phyloP scores from a whole-genome alignment of 2,113 vertebrate species.

The Leptodactylus fuscus region DNA sequence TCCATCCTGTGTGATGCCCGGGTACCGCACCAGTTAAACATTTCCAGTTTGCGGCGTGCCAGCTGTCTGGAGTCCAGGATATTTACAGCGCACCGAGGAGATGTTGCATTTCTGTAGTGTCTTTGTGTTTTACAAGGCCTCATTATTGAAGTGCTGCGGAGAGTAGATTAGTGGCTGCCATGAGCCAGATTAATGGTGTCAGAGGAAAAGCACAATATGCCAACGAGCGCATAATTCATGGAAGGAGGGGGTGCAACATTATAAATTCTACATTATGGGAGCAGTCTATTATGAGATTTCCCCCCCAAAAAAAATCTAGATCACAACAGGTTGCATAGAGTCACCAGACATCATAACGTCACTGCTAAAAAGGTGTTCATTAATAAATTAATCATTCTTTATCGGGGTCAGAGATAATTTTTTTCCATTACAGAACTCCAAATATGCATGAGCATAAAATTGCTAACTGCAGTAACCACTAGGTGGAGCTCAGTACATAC shows the following conservation, averaged over 20 bases:
- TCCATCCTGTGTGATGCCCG: neutral
- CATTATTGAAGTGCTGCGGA: neutral
- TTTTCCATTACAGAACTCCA: too few species aligned
- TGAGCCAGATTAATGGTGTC: constrained; percentile 1
- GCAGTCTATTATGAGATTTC: neutral
- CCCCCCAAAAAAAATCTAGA: too few species aligned
- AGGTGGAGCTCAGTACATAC: neutral
- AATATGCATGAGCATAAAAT: too few species aligned
- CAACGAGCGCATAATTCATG: neutral
- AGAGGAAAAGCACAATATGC: constrained; percentile 5
- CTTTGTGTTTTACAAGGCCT: constrained; percentile 4
- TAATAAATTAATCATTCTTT: too few species aligned
- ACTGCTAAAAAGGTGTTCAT: too few species aligned
- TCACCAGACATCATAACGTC: too few species aligned
- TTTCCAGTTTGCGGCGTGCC: neutral
- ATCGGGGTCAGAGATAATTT: too few species aligned
- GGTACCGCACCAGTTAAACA: neutral
- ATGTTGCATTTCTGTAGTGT: neutral
- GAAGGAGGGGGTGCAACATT: neutral
- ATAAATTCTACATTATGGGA: neutral
- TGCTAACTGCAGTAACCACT: neutral
- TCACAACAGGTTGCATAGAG: too few species aligned
- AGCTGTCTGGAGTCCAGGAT: neutral
- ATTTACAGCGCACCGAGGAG: neutral
- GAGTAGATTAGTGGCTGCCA: neutral